Evolutionary conservation across 2,797 vertebrate genomes (phyloP).

Genomic region (Sternarchorhynchus goeldii): DNA sequence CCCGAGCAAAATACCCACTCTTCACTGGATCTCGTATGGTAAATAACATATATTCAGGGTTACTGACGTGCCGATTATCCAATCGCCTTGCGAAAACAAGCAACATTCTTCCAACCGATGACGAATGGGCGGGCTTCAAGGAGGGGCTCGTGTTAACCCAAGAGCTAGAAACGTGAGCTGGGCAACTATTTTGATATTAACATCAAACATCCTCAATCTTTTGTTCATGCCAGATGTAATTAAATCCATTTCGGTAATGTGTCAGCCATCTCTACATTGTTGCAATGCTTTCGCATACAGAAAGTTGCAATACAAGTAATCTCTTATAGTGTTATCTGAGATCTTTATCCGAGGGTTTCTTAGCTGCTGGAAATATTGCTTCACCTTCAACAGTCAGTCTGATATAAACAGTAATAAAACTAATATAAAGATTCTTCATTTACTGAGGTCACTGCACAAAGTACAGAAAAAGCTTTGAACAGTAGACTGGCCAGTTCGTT

Average conservation of each 20-base stretch:
- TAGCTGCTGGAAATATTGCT: neutral
- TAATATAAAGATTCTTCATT: neutral
- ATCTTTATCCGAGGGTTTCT: neutral
- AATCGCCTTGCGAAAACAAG: slow-evolving; percentile 69
- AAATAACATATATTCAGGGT: slow-evolving; percentile 69
- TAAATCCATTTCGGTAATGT: neutral
- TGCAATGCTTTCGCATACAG: neutral
- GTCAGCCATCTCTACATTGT: neutral
- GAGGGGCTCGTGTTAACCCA: neutral
- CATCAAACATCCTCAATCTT: slow-evolving; percentile 60
- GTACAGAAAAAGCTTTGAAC: neutral
- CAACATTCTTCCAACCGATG: slow-evolving; percentile 59
- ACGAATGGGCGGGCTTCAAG: slow-evolving; percentile 20
- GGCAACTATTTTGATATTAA: slow-evolving; percentile 63
- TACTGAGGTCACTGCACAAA: slow-evolving; percentile 8
- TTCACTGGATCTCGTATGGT: slow-evolving; percentile 62
- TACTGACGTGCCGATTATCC: slow-evolving; percentile 62
- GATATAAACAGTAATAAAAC: neutral
- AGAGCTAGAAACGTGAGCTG: slow-evolving; percentile 62
- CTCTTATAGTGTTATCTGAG: neutral
- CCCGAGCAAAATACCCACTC: slow-evolving; percentile 68
- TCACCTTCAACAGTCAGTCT: slow-evolving; percentile 6
- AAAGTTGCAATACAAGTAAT: neutral
- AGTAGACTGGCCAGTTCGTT: slow-evolving; percentile 21
- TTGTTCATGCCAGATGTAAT: slow-evolving; percentile 57